Evolutionary conservation across 2,113 vertebrate genomes (phyloP), one percentile per base, ranked within the genome.

Genomic region (Ivindomyrus marchei): DNA sequence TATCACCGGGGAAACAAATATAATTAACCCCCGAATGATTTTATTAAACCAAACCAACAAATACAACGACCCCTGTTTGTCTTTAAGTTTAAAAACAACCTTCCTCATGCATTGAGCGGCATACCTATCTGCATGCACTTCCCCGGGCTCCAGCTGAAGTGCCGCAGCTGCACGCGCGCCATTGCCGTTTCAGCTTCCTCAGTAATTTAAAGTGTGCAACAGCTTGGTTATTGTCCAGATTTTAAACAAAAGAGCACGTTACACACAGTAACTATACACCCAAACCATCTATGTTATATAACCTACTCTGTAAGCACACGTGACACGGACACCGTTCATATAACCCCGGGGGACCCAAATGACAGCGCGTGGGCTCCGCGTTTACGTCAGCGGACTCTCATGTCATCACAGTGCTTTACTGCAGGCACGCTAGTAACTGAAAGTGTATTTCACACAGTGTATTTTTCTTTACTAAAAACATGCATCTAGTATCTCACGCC

Each of bases 1-100:
- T 77, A 77, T 77, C 74, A 36, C 6, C 74, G 36, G 31, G 36
- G 39, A 42, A 77, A 77, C 31, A 77, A 77, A 77, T 77, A 77
- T 77, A 77, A 77, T 77, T 77, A 77, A 77, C 11, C 70, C 31
- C 70, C 62, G 8, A 77, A 77, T 77, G 31, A 77, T 77, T 77
- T 77, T 77, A 77, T 77, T 77, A 77, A 77, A 77, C 27, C 70
- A 77, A 80, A 80, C 74, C 10, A 80, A 42, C 74, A 80, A 80
- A 80, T 27, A 80, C 74, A 80, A 36, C 17, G 74, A 80, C 31
- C 4, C 36, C 36, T 39, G 74, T 39, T 42, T 80, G 13, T 80
- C 15, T 42, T 77, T 80, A 39, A 39, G 31, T 80, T 39, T 10
- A 19, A 77, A 42, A 77, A 77, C 17, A 42, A 80, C 13, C 11